phyloP scores from a whole-genome alignment of 1,140 invertebrate species.

The Chrysopa pallens region DNA sequence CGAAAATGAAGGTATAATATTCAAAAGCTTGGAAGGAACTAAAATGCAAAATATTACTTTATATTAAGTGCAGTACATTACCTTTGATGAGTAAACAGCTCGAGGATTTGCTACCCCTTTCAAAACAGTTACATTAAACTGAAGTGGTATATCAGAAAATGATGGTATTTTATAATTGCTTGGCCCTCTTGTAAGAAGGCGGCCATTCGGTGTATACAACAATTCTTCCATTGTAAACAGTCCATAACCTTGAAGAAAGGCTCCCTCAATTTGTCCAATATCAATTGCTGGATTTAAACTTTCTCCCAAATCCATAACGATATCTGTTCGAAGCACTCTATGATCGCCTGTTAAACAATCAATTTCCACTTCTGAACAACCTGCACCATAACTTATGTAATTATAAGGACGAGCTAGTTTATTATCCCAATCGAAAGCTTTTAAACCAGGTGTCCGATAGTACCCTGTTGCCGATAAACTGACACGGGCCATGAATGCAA shows the following conservation, averaged over 20 bases:
- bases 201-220: conserved; percentile 67
- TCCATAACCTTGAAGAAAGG: conserved; percentile 84
- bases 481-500: conserved; percentile 64
- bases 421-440: conserved; percentile 56
- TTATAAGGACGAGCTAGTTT: conserved; percentile 54
- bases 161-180: conserved; percentile 90
- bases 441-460: conserved; percentile 62
- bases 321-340: conserved; percentile 70
- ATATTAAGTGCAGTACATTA: too few relatives aligned
- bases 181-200: conserved; percentile 67
- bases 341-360: conserved; percentile 81
- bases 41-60: too few relatives aligned
- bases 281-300: conserved; percentile 92
- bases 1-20: too few relatives aligned
- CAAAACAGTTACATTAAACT: conserved; percentile 84
- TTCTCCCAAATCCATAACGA: conserved; percentile 86
- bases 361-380: conserved; percentile 70
- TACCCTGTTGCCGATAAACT: conserved; percentile 76
- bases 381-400: conserved; percentile 68
- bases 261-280: conserved; percentile 91
- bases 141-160: conserved; percentile 71
- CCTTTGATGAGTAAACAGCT: conserved; percentile 91
- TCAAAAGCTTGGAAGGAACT: too few relatives aligned
- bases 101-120: conserved; percentile 71
- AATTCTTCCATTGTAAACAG: conserved; percentile 82